Evolutionary conservation across 2,888 invertebrate genomes (phyloP).

Genomic region (Calameuta idolon): DNA sequence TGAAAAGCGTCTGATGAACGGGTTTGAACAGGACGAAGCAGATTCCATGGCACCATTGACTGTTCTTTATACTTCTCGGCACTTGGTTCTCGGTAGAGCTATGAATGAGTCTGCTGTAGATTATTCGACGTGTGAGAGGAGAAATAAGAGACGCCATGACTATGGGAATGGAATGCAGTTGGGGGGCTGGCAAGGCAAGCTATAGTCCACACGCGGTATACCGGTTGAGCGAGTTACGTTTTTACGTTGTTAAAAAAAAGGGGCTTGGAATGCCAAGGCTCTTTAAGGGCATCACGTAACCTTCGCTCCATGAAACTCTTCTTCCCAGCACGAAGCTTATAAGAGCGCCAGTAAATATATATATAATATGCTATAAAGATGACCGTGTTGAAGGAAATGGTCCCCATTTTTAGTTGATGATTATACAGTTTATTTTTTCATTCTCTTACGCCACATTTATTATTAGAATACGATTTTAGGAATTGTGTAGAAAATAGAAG

Average conservation of each 20-base stretch:
- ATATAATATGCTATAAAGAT: background rate
- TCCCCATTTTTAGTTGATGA: background rate
- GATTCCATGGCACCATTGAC: background rate
- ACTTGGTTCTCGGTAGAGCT: background rate
- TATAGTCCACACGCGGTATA: conserved; percentile 35
- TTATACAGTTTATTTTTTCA: background rate
- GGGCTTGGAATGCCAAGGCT: conserved; percentile 30
- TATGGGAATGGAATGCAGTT: conserved; percentile 46
- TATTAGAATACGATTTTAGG: background rate
- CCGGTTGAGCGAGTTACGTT: conserved; percentile 44
- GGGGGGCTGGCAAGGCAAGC: conserved; percentile 48
- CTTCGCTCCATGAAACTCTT: background rate
- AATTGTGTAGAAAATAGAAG: background rate
- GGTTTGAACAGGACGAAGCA: background rate
- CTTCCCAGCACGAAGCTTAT: background rate
- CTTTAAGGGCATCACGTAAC: conserved; percentile 5
- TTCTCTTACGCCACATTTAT: background rate
- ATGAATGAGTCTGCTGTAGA: background rate
- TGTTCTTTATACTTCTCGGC: background rate
- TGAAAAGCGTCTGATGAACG: background rate
- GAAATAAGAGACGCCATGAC: background rate
- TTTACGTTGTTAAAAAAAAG: conserved; percentile 38
- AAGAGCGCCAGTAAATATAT: background rate
- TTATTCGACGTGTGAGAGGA: background rate
- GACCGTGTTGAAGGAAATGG: background rate